Evolutionary conservation across 2,113 vertebrate genomes (phyloP).

Genomic region (Phoenicopterus ruber): DNA sequence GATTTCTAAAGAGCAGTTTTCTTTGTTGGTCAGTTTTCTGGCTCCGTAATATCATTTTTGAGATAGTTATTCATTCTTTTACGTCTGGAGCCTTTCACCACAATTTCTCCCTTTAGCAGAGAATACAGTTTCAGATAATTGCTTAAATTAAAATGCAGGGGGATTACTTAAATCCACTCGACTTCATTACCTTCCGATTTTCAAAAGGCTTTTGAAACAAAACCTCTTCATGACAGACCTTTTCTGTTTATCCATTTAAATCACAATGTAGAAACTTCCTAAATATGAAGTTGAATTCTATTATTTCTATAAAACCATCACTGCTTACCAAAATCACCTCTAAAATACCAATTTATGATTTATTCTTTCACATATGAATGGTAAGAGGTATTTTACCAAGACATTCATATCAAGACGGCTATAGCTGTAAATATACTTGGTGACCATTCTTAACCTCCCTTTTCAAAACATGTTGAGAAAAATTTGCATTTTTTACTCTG

Average conservation of each 20-base stretch:
- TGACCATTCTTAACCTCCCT: not conserved
- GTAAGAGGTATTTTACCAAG: not conserved
- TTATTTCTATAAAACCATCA: not conserved
- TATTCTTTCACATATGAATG: not conserved
- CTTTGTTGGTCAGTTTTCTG: not conserved
- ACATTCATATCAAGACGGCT: not conserved
- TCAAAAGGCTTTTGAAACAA: slow-evolving; percentile 11
- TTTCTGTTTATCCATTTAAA: slow-evolving; percentile 12
- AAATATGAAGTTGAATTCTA: not conserved
- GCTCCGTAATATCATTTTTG: not conserved
- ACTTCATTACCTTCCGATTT: slow-evolving; percentile 39
- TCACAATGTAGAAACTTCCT: not conserved
- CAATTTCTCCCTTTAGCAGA: not conserved
- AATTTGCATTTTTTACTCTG: slow-evolving; percentile 1
- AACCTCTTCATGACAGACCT: not conserved
- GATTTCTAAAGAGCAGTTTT: not conserved
- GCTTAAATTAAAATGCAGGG: slow-evolving; percentile 47
- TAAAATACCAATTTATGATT: not conserved
- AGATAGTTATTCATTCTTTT: not conserved
- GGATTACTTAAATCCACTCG: slow-evolving; percentile 56
- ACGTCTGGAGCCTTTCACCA: not conserved
- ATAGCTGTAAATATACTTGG: not conserved
- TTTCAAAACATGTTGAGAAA: not conserved
- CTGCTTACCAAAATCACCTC: not conserved
- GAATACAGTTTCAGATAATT: slow-evolving; percentile 32